Conservation (phyloP, 2,888 invertebrate species). For the Bimastos eiseni region DNA sequence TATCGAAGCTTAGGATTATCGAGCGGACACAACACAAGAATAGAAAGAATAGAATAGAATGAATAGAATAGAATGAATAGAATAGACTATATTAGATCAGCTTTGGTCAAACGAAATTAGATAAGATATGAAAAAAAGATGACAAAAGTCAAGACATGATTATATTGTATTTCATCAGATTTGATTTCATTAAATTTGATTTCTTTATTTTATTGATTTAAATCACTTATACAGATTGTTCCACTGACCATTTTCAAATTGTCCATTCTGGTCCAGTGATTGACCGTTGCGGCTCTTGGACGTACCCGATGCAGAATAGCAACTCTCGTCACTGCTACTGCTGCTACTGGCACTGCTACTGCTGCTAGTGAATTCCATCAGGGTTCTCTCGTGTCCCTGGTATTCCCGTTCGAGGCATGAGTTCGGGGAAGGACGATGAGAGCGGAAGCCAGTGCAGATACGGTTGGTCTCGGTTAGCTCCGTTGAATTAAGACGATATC, state of each 20-base stretch:
- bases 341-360: background rate
- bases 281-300: background rate
- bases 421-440: background rate
- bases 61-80: too few relatives aligned
- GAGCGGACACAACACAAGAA: too few relatives aligned
- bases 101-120: too few relatives aligned
- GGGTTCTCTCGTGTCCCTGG: background rate
- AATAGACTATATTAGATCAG: too few relatives aligned
- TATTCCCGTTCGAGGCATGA: background rate
- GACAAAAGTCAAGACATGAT: too few relatives aligned
- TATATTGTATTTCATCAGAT: too few relatives aligned
- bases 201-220: too few relatives aligned
- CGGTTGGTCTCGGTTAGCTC: background rate
- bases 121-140: too few relatives aligned
- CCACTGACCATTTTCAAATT: background rate
- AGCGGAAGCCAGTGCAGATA: background rate
- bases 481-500: background rate
- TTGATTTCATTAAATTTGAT: too few relatives aligned
- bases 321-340: conserved; percentile 15
- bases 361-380: background rate
- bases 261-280: background rate
- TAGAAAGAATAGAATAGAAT: too few relatives aligned
- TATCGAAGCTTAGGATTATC: too few relatives aligned
- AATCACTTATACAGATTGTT: background rate
- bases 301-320: background rate